These are phyloP conservation scores for Zhuqinia jingwanae DNA, from an alignment of 2,888 invertebrate species.

Conservation along the genomic window DNA sequence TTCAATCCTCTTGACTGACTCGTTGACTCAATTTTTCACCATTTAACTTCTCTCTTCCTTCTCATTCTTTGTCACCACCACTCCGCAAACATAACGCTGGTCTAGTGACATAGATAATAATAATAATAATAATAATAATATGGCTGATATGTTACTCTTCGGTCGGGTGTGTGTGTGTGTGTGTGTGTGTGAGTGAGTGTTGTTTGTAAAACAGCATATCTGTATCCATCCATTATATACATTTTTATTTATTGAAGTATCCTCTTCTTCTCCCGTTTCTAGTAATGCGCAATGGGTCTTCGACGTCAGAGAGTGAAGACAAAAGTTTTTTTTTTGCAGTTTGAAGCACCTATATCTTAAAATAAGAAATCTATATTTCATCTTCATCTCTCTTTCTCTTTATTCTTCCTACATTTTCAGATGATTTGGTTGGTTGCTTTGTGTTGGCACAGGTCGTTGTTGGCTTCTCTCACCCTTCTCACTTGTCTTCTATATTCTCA, in stretches of 20 bases:
- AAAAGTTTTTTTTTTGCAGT: constrained; percentile 48
- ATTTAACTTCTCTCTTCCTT: constrained; percentile 56
- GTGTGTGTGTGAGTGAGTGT: neutral
- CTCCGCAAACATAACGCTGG: constrained; percentile 50
- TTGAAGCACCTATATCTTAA: constrained; percentile 24
- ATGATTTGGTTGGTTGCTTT: constrained; percentile 58
- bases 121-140: no score
- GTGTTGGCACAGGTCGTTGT: constrained; percentile 70
- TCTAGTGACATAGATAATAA: constrained; percentile 58
- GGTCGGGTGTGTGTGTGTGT: neutral
- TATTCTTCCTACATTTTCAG: constrained; percentile 29
- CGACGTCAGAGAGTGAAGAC: constrained; percentile 26
- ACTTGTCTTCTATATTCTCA: constrained; percentile 2
- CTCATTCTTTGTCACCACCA: constrained; percentile 5
- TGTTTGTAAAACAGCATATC: no score
- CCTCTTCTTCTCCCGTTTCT: neutral
- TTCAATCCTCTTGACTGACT: constrained; percentile 70
- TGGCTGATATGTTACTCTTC: constrained; percentile 6
- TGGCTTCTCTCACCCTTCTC: constrained; percentile 45
- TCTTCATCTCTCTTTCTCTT: neutral
- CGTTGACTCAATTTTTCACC: constrained; percentile 72
- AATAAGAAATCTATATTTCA: constrained; percentile 40
- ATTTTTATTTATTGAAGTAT: no score
- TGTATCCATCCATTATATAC: no score
- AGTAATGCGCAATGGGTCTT: constrained; percentile 41